Conservation (phyloP, 1,140 invertebrate species). For the Mizuhopecten yessoensis region DNA sequence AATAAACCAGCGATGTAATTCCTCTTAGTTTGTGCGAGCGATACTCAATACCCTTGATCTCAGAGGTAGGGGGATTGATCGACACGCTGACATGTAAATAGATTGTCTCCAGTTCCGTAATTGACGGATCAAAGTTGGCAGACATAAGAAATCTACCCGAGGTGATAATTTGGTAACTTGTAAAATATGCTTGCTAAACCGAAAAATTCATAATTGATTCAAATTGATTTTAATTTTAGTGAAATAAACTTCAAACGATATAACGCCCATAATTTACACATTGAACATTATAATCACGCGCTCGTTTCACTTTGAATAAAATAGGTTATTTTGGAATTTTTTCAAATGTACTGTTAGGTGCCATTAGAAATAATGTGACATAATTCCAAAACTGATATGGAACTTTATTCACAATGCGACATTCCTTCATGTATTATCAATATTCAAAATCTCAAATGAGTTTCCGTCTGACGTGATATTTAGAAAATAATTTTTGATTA, state of each 20-base stretch:
- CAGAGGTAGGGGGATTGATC: neutral
- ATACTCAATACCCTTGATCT: neutral
- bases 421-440: neutral
- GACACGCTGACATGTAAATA: neutral
- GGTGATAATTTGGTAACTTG: neutral
- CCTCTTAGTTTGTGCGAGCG: neutral
- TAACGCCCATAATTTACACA: neutral
- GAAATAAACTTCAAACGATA: slow-evolving; percentile 3
- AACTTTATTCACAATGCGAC: neutral
- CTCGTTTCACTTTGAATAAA: neutral
- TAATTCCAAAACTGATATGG: neutral
- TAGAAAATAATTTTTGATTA: neutral
- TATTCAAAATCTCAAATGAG: neutral
- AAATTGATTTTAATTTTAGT: slow-evolving; percentile 3
- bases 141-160: neutral
- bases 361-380: neutral
- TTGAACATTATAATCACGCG: neutral
- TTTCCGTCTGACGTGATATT: neutral
- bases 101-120: neutral
- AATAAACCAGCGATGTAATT: neutral
- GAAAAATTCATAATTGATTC: neutral
- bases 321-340: neutral
- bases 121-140: neutral
- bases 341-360: neutral
- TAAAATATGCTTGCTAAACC: neutral